Evolutionary conservation across 2,888 invertebrate species (phyloP).

Genomic region (Poecilobothrus nobilitatus): DNA sequence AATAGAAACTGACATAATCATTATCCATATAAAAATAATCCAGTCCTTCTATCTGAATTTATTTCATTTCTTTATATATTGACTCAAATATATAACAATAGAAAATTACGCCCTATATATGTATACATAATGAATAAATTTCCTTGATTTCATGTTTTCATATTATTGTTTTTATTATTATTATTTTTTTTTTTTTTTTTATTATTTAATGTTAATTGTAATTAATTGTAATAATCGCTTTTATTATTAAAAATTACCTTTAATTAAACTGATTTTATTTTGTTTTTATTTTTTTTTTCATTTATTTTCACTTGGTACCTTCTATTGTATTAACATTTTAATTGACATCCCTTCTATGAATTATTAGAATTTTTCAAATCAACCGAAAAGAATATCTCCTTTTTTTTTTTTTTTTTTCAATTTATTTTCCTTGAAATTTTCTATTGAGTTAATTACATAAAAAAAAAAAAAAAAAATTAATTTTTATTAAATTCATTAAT

Average conservation of each 20-base stretch:
- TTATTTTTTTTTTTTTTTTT: too few species aligned
- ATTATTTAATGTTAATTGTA: neutral
- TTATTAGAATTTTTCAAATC: too few species aligned
- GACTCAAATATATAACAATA: too few species aligned
- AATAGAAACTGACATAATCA: too few species aligned
- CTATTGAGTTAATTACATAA: neutral
- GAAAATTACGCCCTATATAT: too few species aligned
- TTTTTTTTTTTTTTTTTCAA: too few species aligned
- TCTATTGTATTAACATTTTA: neutral
- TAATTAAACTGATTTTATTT: neutral
- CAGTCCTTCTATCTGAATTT: too few species aligned
- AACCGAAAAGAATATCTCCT: too few species aligned
- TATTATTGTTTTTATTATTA: too few species aligned
- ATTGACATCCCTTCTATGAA: too few species aligned
- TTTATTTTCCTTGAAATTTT: neutral
- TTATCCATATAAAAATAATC: too few species aligned
- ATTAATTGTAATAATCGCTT: neutral
- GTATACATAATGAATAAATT: neutral
- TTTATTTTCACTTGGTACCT: neutral
- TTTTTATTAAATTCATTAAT: slow-evolving; percentile 2
- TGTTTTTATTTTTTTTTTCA: neutral
- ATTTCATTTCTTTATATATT: too few species aligned
- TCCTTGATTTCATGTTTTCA: neutral
- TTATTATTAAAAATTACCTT: neutral
- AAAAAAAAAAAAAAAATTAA: neutral